These are phyloP conservation scores for Semibalanus balanoides DNA, from an alignment of 1,140 invertebrate species.

Conservation along the genomic window DNA sequence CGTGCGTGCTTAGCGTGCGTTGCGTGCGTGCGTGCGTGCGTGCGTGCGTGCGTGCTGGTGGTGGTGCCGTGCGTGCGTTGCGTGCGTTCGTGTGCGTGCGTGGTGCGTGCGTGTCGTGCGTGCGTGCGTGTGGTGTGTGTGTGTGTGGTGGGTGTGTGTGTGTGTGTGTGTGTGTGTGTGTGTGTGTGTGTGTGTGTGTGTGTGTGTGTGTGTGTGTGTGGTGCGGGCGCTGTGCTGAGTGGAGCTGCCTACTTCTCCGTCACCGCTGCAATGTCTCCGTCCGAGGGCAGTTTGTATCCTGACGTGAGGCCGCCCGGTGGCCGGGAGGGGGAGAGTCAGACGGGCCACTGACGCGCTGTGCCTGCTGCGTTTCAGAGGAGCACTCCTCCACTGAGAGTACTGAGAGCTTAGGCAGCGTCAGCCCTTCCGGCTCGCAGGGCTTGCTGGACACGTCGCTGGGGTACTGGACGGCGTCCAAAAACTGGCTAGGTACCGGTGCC, in stretches of 20 bases:
- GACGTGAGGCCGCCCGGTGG: too few species aligned
- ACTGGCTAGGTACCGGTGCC: neutral
- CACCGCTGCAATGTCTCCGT: neutral
- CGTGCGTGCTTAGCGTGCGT: neutral
- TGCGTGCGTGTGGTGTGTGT: too few species aligned
- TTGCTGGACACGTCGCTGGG: neutral
- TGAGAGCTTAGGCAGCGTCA: neutral
- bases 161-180: too few species aligned
- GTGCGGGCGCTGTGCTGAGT: neutral
- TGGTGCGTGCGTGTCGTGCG: too few species aligned
- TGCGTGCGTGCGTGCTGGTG: neutral
- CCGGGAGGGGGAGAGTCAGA: neutral
- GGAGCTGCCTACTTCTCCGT: too few species aligned
- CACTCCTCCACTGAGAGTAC: neutral
- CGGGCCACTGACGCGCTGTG: neutral
- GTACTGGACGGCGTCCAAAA: neutral
- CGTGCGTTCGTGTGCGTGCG: too few species aligned
- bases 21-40: neutral
- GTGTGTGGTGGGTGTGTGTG: too few species aligned
- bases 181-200: neutral
- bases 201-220: neutral
- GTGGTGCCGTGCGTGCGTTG: too few species aligned
- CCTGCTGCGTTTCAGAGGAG: neutral
- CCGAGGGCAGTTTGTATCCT: neutral
- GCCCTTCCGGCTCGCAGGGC: neutral